These are phyloP conservation scores for Calcarius lapponicus DNA, from an alignment of 2,797 vertebrate species.

Conservation along the genomic window DNA sequence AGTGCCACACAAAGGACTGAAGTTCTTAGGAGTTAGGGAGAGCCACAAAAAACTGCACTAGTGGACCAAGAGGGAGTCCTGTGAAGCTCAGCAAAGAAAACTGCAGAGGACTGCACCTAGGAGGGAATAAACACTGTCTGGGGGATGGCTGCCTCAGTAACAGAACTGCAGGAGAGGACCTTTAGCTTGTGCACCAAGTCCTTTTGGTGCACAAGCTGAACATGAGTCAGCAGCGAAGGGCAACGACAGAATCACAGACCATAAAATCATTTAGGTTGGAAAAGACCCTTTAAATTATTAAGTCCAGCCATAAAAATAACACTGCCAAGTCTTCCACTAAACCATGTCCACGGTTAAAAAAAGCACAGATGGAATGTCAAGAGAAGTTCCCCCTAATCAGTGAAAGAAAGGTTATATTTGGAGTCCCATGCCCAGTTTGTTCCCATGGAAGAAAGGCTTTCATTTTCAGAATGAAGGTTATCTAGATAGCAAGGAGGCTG, in stretches of 20 bases:
- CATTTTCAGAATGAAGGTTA: not conserved
- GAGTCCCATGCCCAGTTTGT: not conserved
- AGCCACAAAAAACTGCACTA: not conserved
- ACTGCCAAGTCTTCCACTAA: not conserved
- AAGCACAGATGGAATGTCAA: not conserved
- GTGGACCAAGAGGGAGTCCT: not conserved
- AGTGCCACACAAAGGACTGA: not conserved
- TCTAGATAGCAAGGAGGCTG: not conserved
- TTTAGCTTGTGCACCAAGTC: not conserved
- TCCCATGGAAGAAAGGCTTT: not conserved
- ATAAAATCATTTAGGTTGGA: not conserved
- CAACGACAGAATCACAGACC: not conserved
- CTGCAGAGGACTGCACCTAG: not conserved
- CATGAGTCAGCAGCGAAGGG: not conserved
- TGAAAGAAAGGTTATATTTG: not conserved
- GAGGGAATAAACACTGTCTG: not conserved
- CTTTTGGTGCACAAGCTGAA: not conserved
- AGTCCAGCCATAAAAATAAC: not conserved
- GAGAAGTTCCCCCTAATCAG: not conserved
- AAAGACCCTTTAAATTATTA: not conserved
- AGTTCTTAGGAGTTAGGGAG: not conserved
- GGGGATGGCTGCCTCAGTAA: not conserved
- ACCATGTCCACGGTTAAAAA: not conserved
- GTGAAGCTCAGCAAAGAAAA: not conserved
- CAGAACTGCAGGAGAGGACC: not conserved